Conservation (phyloP, 2,113 vertebrate genomes). For the Rhinichthys klamathensis region DNA sequence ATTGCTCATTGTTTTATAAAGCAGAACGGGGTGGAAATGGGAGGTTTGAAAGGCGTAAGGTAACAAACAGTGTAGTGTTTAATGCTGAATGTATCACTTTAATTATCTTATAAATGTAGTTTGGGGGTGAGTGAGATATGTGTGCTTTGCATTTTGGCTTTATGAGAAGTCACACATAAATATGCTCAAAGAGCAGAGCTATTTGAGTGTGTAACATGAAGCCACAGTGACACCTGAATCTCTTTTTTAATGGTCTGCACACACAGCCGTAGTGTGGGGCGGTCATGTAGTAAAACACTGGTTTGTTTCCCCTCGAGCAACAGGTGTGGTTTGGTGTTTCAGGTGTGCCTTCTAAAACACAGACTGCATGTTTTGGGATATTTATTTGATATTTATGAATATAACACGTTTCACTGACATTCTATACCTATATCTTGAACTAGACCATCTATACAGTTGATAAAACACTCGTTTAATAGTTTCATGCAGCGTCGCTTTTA, state of each 20-base stretch:
- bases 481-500: not conserved
- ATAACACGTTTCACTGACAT: not conserved
- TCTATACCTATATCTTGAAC: not conserved
- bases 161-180: not conserved
- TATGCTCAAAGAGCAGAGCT: not conserved
- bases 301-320: not conserved
- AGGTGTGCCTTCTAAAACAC: not conserved
- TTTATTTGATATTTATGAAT: not conserved
- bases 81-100: too few relatives aligned
- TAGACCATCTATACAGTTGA: not conserved
- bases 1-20: too few relatives aligned
- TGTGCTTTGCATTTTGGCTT: not conserved
- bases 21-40: too few relatives aligned
- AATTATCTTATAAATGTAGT: too few relatives aligned
- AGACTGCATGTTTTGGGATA: not conserved
- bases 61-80: too few relatives aligned
- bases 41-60: too few relatives aligned
- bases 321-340: constrained; percentile 1
- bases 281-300: not conserved
- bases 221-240: not conserved
- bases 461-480: not conserved
- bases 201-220: not conserved
- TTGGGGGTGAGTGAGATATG: too few relatives aligned
- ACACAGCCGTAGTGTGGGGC: not conserved
- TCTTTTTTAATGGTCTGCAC: not conserved